Evolutionary conservation across 2,113 vertebrate genomes (phyloP).

Genomic region (Pterocles orientalis): DNA sequence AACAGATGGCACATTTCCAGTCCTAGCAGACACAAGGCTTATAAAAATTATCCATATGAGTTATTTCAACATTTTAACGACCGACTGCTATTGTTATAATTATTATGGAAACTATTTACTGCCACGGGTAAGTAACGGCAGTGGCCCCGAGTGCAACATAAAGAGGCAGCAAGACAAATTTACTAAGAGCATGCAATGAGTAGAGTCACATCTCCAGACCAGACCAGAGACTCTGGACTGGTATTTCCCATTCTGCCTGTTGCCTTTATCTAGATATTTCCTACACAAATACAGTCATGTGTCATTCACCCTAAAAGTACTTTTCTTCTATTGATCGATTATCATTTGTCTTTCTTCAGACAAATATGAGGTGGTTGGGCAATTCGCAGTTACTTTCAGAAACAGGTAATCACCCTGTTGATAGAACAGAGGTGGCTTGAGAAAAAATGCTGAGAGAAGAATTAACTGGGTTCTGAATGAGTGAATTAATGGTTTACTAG

Average conservation of each 20-base stretch:
- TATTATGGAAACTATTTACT: background rate
- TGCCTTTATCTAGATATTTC: conserved; percentile 2
- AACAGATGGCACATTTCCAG: background rate
- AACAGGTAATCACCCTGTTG: background rate
- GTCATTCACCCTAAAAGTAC: background rate
- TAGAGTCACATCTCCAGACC: background rate
- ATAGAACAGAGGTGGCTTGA: background rate
- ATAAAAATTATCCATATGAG: background rate
- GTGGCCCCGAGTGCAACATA: background rate
- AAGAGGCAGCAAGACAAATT: background rate
- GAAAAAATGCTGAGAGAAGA: background rate
- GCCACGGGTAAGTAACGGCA: background rate
- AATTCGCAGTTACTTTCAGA: background rate
- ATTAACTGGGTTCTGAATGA: background rate
- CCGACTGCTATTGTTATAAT: fast-evolving
- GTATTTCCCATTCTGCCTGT: background rate
- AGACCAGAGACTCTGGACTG: background rate
- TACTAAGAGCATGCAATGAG: background rate
- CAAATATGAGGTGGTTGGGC: background rate
- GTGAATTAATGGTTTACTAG: conserved; percentile 17
- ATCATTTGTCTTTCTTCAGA: background rate
- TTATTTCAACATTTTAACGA: background rate
- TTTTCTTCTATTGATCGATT: background rate
- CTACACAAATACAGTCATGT: background rate
- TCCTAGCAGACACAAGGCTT: background rate